A percentile compares a stretch with the other conserved stretches of the same genome.
Conservation (phyloP, 2,797 vertebrate genomes). For the Aselliscus stoliczkanus region DNA sequence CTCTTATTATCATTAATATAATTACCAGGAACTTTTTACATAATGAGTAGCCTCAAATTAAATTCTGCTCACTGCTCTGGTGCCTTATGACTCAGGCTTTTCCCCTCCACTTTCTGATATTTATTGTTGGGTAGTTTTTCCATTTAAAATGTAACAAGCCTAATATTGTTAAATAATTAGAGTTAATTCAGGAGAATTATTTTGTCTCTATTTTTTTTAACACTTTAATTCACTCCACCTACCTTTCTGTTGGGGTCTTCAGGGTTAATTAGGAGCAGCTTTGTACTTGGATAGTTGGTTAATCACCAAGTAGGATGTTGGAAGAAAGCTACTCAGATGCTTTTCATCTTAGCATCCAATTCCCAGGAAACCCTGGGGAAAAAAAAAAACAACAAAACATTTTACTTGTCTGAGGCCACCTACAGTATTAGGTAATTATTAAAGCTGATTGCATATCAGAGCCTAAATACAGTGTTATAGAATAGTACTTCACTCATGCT, state of each 20-base stretch:
- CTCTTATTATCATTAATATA: neutral
- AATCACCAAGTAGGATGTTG: conserved; percentile 24
- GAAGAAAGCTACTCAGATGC: conserved; percentile 38
- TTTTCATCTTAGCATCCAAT: conserved; percentile 48
- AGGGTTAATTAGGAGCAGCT: conserved; percentile 50
- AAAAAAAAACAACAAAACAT: neutral
- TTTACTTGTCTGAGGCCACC: conserved; percentile 19
- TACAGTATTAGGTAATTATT: conserved; percentile 76
- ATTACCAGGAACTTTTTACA: neutral
- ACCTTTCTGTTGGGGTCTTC: conserved; percentile 27
- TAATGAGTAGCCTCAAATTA: neutral
- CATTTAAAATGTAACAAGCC: neutral
- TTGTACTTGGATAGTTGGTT: conserved; percentile 35
- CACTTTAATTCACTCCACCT: conserved; percentile 44
- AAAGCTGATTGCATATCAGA: conserved; percentile 77
- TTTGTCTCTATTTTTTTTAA: neutral
- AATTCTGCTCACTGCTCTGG: neutral
- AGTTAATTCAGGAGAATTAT: neutral
- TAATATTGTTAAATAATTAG: neutral
- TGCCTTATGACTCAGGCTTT: neutral
- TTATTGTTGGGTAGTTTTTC: neutral
- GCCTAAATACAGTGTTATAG: conserved; percentile 75
- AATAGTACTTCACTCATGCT: conserved; percentile 71
- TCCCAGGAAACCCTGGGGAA: conserved; percentile 38
- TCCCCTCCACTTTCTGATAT: neutral